phyloP scores from a whole-genome alignment of 2,113 vertebrate genomes.

The Protobothrops mucrosquamatus region DNA sequence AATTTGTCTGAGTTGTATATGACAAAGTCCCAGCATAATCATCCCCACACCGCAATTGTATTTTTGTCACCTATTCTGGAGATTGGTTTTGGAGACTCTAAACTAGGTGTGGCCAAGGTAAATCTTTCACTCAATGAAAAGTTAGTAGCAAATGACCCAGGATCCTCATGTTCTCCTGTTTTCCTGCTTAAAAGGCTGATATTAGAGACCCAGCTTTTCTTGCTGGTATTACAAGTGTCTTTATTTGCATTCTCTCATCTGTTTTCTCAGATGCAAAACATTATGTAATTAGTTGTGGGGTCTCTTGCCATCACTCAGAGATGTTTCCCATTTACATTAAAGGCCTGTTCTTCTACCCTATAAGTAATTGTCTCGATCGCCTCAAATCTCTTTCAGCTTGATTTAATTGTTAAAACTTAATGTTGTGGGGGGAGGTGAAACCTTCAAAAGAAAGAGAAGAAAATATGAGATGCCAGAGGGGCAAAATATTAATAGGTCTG shows the following conservation, averaged over 20 bases:
- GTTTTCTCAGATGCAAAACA: conserved; percentile 96
- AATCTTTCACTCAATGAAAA: neutral
- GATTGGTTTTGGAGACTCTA: neutral
- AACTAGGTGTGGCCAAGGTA: neutral
- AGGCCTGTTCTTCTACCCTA: conserved; percentile 75
- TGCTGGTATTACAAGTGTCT: conserved; percentile 61
- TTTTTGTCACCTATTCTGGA: neutral
- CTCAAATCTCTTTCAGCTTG: conserved; percentile 79
- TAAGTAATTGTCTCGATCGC: conserved; percentile 80
- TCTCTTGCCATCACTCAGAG: conserved; percentile 73
- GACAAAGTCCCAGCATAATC: neutral
- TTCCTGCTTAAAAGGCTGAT: conserved; percentile 59
- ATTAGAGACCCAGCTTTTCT: conserved; percentile 58
- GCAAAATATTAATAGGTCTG: conserved; percentile 80
- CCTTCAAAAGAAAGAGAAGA: conserved; percentile 67
- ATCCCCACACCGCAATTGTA: neutral
- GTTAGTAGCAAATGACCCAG: conserved; percentile 47
- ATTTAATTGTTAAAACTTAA: conserved; percentile 85
- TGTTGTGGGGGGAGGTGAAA: conserved; percentile 75
- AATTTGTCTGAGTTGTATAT: neutral
- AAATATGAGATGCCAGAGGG: conserved; percentile 68
- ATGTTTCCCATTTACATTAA: conserved; percentile 85
- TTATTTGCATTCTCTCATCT: conserved; percentile 76
- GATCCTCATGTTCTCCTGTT: conserved; percentile 55
- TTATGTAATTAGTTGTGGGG: conserved; percentile 92